Base-by-base conservation (phyloP, 2,113 vertebrate species). In the Nyctibius bracteatus region DNA sequence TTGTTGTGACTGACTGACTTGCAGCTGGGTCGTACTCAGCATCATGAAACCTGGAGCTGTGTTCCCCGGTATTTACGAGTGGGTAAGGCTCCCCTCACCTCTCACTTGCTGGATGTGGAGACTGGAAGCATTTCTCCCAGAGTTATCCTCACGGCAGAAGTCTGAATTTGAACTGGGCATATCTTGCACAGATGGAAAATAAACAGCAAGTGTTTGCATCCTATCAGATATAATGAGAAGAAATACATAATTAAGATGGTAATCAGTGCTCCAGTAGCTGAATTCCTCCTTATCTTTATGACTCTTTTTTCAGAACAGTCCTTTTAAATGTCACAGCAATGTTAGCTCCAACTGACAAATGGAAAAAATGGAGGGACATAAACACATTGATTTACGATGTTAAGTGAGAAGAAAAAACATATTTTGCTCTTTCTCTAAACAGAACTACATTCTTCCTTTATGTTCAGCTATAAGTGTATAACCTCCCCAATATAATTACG, bases 211-310 rank as follows among this genome's bases (percentile, higher is more conserved):
- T 1, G 3, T 75, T 97, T 27, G 5, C 49, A 84, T 82, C 22
- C 71, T 87, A 85, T 95, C 66, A 91, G 68, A 87, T 41, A 39
- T 68, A 86, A 89, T 87, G 86, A 92, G 80, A 81, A 96, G 78
- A 94, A 97, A 91, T 86, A 81, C 43, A 59, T 89, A 86, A 94
- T 94, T 88, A 71, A 79, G 92, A 90, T 51, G 44, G 41, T 87
- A 88, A 90, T 95, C 94, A 67, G 92, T 1, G 2, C 68, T 92
- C 65, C 58, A 46, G 31, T 80, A 74, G 46, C 68, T 91, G 77
- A 68, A 86, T 90, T 95, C 35, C 17, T 58, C 52, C 52, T 78
- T 93, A 67, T 90, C 82, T 90, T 92, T 91, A 78, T 67, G 44
- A 62, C 72, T 92, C 27, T 81, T n/a, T 88, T 86, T 85, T 88